Evolutionary conservation across 2,888 invertebrate genomes (phyloP).

Genomic region (Amiota mariae): DNA sequence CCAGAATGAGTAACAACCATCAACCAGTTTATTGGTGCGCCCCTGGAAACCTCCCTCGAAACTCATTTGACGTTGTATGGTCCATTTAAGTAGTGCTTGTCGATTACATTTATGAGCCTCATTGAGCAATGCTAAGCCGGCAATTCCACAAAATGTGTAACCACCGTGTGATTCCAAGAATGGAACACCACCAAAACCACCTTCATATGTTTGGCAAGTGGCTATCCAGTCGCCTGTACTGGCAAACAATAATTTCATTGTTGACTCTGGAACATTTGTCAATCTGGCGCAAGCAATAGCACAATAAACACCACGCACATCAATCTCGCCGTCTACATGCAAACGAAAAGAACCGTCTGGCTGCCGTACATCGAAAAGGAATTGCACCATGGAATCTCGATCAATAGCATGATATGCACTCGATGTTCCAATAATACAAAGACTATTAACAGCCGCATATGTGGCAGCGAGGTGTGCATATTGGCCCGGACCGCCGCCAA

Average conservation of each 20-base stretch:
- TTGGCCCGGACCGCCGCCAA: slow-evolving; percentile 96
- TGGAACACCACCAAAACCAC: slow-evolving; percentile 95
- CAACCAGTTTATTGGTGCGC: slow-evolving; percentile 97
- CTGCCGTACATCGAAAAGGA: slow-evolving; percentile 84
- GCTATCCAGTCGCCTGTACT: slow-evolving; percentile 94
- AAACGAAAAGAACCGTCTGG: slow-evolving; percentile 93
- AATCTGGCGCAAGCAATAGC: slow-evolving; percentile 92
- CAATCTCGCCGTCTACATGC: slow-evolving; percentile 93
- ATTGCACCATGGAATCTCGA: slow-evolving; percentile 80
- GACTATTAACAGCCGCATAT: slow-evolving; percentile 95
- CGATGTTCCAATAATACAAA: slow-evolving; percentile 90
- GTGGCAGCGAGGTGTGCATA: slow-evolving; percentile 95
- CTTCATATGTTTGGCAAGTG: slow-evolving; percentile 98
- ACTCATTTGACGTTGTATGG: slow-evolving; percentile 91
- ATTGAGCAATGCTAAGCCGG: slow-evolving; percentile 86
- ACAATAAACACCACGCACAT: slow-evolving; percentile 97
- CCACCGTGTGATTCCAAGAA: slow-evolving; percentile 99
- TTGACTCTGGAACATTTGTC: slow-evolving; percentile 79
- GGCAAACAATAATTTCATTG: slow-evolving; percentile 84
- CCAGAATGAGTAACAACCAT: slow-evolving; percentile 99
- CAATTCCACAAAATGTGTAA: slow-evolving; percentile 98
- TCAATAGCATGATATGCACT: slow-evolving; percentile 92
- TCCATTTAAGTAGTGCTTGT: slow-evolving; percentile 87
- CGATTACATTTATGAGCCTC: slow-evolving; percentile 69
- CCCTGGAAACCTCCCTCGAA: slow-evolving; percentile 98